Evolutionary conservation across 1,140 invertebrate genomes (phyloP).

Genomic region (Meteorus sp.): DNA sequence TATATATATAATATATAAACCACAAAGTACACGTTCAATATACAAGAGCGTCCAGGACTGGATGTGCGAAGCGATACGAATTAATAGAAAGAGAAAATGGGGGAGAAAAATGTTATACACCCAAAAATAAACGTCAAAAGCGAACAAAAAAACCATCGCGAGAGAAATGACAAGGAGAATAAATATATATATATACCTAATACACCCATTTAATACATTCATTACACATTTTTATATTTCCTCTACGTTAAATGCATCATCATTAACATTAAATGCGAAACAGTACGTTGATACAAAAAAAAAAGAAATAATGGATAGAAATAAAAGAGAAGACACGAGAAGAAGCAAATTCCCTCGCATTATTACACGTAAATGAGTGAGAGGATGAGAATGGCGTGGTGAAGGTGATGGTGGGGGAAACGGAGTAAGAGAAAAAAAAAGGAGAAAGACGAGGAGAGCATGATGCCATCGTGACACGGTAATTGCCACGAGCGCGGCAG

Average conservation of each 20-base stretch:
- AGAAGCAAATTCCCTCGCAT: not conserved
- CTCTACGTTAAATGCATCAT: not conserved
- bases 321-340: too few relatives aligned
- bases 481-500: slow-evolving; percentile 28
- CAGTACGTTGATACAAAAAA: not conserved
- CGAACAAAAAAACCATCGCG: too few relatives aligned
- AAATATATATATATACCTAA: too few relatives aligned
- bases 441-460: slow-evolving; percentile 13
- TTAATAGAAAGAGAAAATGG: not conserved
- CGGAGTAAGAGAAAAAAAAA: too few relatives aligned
- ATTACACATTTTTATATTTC: not conserved
- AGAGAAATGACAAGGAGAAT: too few relatives aligned
- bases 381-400: slow-evolving; percentile 14
- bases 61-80: not conserved
- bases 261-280: not conserved
- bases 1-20: not conserved
- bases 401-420: not conserved
- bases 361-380: slow-evolving; percentile 6
- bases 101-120: too few relatives aligned
- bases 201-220: too few relatives aligned
- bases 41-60: too few relatives aligned
- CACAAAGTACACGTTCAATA: too few relatives aligned
- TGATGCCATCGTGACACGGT: slow-evolving; percentile 32
- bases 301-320: too few relatives aligned
- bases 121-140: too few relatives aligned